Conservation (phyloP, 2,113 vertebrate genomes). For the Oreotragus oreotragus region DNA sequence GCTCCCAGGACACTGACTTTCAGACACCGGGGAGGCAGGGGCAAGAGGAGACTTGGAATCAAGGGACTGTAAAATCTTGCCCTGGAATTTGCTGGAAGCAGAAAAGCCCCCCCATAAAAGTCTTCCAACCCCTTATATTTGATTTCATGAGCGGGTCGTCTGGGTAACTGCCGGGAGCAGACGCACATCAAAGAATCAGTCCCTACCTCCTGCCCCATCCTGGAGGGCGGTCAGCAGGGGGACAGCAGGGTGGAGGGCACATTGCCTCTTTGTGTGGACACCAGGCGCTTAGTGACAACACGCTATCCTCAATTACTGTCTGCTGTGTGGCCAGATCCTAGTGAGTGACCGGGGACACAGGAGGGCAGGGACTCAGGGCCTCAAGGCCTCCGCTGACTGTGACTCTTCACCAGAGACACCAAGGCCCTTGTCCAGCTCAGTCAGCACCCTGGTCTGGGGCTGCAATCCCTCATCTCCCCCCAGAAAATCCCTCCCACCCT, state of each 20-base stretch:
- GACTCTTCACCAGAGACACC: too few relatives aligned
- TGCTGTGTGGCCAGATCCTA: neutral
- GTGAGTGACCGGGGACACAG: neutral
- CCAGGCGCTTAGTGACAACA: fast-evolving
- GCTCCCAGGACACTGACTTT: neutral
- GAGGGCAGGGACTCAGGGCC: neutral
- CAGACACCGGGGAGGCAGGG: neutral
- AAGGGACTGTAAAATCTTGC: slow-evolving; percentile 62
- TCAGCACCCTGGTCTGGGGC: neutral
- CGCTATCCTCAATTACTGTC: fast-evolving
- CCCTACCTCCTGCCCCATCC: neutral
- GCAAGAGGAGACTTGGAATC: neutral
- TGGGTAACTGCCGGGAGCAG: neutral
- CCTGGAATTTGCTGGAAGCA: slow-evolving; percentile 52
- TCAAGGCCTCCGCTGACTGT: neutral
- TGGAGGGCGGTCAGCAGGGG: neutral
- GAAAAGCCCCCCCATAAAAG: slow-evolving; percentile 70
- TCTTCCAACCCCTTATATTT: slow-evolving; percentile 19
- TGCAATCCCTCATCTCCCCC: neutral
- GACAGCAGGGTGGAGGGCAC: neutral
- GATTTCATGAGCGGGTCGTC: slow-evolving; percentile 61
- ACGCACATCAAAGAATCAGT: slow-evolving; percentile 42
- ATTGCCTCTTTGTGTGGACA: fast-evolving
- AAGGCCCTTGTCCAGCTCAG: fast-evolving
- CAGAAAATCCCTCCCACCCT: neutral